phyloP scores from a whole-genome alignment of 2,888 invertebrate species.

The Drosophila gaucha region DNA sequence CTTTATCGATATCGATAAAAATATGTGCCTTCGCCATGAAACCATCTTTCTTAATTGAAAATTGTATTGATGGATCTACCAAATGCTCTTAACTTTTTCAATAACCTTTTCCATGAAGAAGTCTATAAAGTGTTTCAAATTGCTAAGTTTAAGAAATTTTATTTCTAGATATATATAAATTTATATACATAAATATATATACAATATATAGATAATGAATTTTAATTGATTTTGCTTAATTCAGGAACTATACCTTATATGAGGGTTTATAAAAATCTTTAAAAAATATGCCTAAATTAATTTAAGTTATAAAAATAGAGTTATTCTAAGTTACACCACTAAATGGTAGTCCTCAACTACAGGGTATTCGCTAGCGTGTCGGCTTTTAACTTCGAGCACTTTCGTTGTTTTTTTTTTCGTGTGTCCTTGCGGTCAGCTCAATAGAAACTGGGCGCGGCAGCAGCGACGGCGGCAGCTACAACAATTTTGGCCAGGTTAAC shows the following conservation, averaged over 20 bases:
- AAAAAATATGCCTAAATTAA: too few relatives aligned
- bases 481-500: constrained; percentile 24
- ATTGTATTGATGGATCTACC: neutral
- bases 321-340: too few relatives aligned
- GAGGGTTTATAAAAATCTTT: too few relatives aligned
- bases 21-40: too few relatives aligned
- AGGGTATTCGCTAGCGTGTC: neutral
- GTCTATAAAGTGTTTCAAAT: too few relatives aligned
- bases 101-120: neutral
- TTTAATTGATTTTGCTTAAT: too few relatives aligned
- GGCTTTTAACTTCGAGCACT: neutral
- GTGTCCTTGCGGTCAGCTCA: constrained; percentile 18
- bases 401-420: constrained; percentile 4
- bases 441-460: constrained; percentile 38
- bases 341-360: neutral
- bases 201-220: too few relatives aligned
- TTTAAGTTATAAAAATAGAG: too few relatives aligned
- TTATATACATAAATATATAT: too few relatives aligned
- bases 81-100: neutral
- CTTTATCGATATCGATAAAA: neutral
- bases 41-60: neutral
- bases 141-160: too few relatives aligned
- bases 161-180: too few relatives aligned
- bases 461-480: constrained; percentile 8
- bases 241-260: too few relatives aligned